phyloP scores from a whole-genome alignment of 64 coral and sea anemone species.

The Stichodactyla mertensii region DNA sequence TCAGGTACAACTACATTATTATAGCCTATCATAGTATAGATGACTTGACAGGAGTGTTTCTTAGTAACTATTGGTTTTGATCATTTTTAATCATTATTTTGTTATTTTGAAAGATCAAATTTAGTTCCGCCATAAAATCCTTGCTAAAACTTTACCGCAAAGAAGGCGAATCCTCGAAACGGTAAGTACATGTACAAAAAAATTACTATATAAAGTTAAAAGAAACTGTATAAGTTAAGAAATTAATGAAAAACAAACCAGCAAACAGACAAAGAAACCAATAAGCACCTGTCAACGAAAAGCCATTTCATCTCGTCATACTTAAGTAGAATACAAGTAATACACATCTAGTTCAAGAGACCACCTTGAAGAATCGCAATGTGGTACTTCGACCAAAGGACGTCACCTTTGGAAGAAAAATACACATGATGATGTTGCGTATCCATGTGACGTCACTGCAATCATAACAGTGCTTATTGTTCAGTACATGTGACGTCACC shows the following conservation, averaged over 20 bases:
- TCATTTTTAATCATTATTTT: background rate
- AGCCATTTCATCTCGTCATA: too few relatives aligned
- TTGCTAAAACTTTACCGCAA: slow-evolving; percentile 36
- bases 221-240: too few relatives aligned
- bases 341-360: too few relatives aligned
- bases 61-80: too few relatives aligned
- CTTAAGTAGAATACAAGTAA: too few relatives aligned
- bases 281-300: too few relatives aligned
- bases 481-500: background rate
- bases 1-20: background rate
- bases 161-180: slow-evolving; percentile 7
- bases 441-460: background rate
- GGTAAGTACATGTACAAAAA: slow-evolving; percentile 7
- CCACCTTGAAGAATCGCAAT: too few relatives aligned
- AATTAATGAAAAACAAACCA: too few relatives aligned
- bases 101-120: background rate
- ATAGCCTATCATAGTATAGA: background rate
- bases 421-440: background rate
- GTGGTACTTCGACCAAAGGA: background rate
- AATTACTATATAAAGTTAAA: too few relatives aligned
- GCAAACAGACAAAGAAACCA: too few relatives aligned
- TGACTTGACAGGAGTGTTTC: background rate
- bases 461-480: background rate
- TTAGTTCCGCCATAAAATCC: slow-evolving; percentile 46
- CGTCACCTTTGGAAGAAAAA: background rate